Conservation (phyloP, 2,113 vertebrate species). For the Dendropsophus ebraccatus region DNA sequence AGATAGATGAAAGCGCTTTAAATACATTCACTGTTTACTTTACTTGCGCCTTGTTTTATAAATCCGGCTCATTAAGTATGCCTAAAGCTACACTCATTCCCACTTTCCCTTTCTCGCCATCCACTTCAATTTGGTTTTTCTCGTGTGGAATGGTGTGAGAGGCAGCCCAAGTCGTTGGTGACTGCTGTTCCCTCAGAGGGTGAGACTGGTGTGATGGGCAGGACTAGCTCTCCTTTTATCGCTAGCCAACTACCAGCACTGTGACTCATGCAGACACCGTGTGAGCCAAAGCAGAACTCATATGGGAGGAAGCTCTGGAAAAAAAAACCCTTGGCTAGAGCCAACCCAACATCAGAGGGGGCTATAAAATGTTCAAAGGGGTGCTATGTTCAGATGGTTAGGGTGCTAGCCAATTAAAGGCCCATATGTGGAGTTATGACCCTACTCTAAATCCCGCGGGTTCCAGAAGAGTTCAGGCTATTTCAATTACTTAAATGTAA, state of each 20-base stretch:
- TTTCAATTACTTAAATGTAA: slow-evolving; percentile 9
- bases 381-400: slow-evolving; percentile 36
- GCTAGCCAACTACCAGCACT: slow-evolving; percentile 51
- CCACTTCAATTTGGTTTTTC: slow-evolving; percentile 38
- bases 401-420: slow-evolving; percentile 43
- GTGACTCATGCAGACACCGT: slow-evolving; percentile 52
- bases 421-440: slow-evolving; percentile 30
- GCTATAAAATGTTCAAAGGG: slow-evolving; percentile 57
- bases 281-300: slow-evolving; percentile 48
- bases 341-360: slow-evolving; percentile 49
- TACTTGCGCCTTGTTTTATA: background rate
- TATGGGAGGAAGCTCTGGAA: slow-evolving; percentile 43
- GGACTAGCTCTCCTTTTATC: slow-evolving; percentile 44
- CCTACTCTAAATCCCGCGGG: background rate
- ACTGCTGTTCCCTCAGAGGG: slow-evolving; percentile 44
- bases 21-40: slow-evolving; percentile 8
- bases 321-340: slow-evolving; percentile 34
- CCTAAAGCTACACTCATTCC: background rate
- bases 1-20: slow-evolving; percentile 6
- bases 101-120: slow-evolving; percentile 38
- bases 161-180: slow-evolving; percentile 31
- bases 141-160: slow-evolving; percentile 44
- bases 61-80: background rate
- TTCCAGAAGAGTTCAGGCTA: background rate
- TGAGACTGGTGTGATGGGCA: slow-evolving; percentile 45